These are phyloP conservation scores for Polypterus bichir DNA, from an alignment of 2,113 vertebrate genomes.

Conservation along the genomic window DNA sequence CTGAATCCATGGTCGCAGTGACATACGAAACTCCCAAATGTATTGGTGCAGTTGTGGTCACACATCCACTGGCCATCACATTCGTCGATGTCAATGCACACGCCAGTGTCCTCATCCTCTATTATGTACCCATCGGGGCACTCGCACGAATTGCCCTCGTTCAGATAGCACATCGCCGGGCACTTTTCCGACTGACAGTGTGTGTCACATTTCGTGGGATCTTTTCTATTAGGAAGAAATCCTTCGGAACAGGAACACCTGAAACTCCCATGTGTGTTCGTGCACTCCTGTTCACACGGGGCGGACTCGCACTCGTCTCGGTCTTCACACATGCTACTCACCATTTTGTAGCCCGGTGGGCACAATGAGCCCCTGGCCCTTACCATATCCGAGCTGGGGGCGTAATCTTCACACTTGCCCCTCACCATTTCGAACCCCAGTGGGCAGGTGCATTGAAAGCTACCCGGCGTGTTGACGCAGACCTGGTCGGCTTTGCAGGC, in stretches of 20 bases:
- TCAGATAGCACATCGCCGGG: slow-evolving; percentile 37
- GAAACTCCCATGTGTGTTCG: slow-evolving; percentile 26
- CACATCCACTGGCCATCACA: too few relatives aligned
- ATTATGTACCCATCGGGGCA: slow-evolving; percentile 33
- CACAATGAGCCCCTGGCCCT: too few relatives aligned
- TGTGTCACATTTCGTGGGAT: slow-evolving; percentile 6
- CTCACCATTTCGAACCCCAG: slow-evolving; percentile 19
- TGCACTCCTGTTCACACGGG: slow-evolving; percentile 44
- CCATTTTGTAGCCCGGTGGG: too few relatives aligned
- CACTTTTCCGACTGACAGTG: slow-evolving; percentile 35
- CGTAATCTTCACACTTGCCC: slow-evolving; percentile 29
- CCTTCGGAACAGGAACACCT: slow-evolving; percentile 30
- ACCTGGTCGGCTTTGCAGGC: slow-evolving; percentile 24
- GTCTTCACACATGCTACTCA: too few relatives aligned
- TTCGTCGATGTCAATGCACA: too few relatives aligned
- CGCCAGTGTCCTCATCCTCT: background rate
- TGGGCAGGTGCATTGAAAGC: slow-evolving; percentile 35
- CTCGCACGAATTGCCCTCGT: slow-evolving; percentile 25
- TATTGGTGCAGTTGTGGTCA: too few relatives aligned
- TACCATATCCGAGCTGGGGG: too few relatives aligned
- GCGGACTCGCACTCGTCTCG: slow-evolving; percentile 32
- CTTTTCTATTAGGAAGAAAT: slow-evolving; percentile 8
- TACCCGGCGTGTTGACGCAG: slow-evolving; percentile 27
- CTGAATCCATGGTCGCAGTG: too few relatives aligned
- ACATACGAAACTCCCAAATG: too few relatives aligned